Evolutionary conservation across 2,888 invertebrate species (phyloP).

Genomic region (Schizotus pectinicornis): DNA sequence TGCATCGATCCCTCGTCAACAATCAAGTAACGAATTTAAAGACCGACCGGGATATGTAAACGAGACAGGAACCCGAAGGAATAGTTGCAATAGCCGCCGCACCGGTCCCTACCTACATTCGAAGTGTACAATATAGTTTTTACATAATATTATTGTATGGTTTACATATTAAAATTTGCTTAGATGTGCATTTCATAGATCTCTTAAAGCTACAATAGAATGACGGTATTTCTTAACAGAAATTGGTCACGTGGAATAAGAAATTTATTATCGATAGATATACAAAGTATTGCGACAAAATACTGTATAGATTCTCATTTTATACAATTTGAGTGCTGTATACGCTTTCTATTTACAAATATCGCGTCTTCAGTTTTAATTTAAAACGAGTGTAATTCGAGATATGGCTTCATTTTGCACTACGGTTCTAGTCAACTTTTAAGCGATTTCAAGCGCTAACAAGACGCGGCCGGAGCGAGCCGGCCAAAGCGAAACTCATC

Average conservation of each 20-base stretch:
- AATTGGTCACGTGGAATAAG: slow-evolving; percentile 34
- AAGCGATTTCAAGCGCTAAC: slow-evolving; percentile 38
- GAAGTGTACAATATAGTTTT: too few species aligned
- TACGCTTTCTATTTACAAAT: slow-evolving; percentile 36
- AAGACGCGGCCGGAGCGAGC: not conserved
- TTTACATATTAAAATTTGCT: slow-evolving; percentile 13
- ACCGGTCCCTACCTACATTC: too few species aligned
- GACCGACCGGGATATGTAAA: too few species aligned
- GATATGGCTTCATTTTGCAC: slow-evolving; percentile 42
- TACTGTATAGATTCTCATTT: slow-evolving; percentile 34
- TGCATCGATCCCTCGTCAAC: not conserved
- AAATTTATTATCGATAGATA: slow-evolving; percentile 24
- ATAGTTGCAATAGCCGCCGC: too few species aligned
- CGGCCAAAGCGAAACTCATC: not conserved
- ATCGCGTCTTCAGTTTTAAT: slow-evolving; percentile 42
- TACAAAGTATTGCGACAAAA: slow-evolving; percentile 37
- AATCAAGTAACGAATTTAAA: too few species aligned
- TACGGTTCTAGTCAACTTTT: slow-evolving; percentile 37
- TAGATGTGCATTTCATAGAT: slow-evolving; percentile 2
- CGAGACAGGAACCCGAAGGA: too few species aligned
- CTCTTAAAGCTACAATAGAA: slow-evolving; percentile 10
- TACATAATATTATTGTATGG: slow-evolving; percentile 15
- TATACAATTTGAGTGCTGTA: slow-evolving; percentile 33
- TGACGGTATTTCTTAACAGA: slow-evolving; percentile 36
- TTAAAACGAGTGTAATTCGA: slow-evolving; percentile 41